Conservation (phyloP, 2,113 vertebrate genomes). For the Corapipo altera region DNA sequence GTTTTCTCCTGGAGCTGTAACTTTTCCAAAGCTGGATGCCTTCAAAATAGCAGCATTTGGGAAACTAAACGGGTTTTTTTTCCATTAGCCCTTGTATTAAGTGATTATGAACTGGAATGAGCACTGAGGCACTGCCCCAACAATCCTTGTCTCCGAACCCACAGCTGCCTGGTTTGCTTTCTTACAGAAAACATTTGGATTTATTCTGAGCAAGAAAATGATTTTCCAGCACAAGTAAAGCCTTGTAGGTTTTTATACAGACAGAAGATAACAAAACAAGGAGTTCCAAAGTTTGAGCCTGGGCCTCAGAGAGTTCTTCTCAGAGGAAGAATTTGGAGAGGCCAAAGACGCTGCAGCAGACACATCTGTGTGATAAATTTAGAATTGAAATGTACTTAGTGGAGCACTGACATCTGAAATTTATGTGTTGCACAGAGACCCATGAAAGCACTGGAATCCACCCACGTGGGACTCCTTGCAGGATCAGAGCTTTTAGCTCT, state of each 20-base stretch:
- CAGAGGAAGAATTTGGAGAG: neutral
- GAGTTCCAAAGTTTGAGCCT: neutral
- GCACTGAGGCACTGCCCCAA: neutral
- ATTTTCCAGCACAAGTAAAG: neutral
- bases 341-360: neutral
- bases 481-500: neutral
- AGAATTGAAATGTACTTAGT: neutral
- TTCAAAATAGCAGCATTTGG: neutral
- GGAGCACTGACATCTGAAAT: neutral
- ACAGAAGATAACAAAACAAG: neutral
- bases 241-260: neutral
- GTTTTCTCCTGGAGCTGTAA: neutral
- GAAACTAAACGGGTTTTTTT: neutral
- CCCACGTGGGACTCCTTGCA: neutral
- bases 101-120: neutral
- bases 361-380: slow-evolving; percentile 28
- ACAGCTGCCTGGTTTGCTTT: neutral
- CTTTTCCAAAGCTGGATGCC: neutral
- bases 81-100: neutral
- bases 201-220: neutral
- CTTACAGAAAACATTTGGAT: neutral
- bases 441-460: neutral
- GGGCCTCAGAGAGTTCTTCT: neutral
- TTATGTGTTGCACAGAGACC: neutral
- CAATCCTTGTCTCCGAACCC: neutral